Evolutionary conservation across 2,113 vertebrate genomes (phyloP).

Genomic region (Myiozetetes cayanensis): DNA sequence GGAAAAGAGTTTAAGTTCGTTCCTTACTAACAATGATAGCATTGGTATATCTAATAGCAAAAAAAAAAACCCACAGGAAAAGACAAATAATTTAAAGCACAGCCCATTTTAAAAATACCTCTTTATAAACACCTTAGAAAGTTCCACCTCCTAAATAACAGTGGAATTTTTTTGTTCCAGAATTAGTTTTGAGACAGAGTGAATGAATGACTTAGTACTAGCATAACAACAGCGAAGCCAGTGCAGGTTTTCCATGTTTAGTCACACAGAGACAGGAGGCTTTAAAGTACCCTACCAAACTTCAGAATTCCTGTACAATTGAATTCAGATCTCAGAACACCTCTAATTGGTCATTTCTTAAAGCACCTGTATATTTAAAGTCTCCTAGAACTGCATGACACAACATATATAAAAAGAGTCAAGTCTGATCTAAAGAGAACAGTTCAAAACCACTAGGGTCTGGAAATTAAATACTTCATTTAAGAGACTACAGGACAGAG

Average conservation of each 20-base stretch:
- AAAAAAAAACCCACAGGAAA: background rate
- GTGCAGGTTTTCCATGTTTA: background rate
- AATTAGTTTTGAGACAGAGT: background rate
- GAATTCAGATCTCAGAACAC: background rate
- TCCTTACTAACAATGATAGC: background rate
- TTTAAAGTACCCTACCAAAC: background rate
- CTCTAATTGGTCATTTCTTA: background rate
- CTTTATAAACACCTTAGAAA: background rate
- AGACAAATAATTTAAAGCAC: background rate
- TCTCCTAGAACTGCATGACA: background rate
- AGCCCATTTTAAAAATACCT: background rate
- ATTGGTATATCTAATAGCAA: background rate
- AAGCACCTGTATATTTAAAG: background rate
- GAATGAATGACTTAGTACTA: background rate
- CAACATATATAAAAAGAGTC: background rate
- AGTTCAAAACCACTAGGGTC: background rate
- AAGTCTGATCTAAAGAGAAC: background rate
- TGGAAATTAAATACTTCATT: background rate
- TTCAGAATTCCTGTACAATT: rapidly evolving
- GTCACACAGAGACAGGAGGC: background rate
- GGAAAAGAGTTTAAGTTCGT: conserved; percentile 13
- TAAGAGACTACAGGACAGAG: background rate
- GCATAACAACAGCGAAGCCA: background rate
- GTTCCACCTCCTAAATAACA: background rate
- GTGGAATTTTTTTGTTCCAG: background rate